Percentiles rank a stretch among this genome's conserved stretches.
Conservation (phyloP, 2,113 vertebrate genomes). For the Zeus faber region DNA sequence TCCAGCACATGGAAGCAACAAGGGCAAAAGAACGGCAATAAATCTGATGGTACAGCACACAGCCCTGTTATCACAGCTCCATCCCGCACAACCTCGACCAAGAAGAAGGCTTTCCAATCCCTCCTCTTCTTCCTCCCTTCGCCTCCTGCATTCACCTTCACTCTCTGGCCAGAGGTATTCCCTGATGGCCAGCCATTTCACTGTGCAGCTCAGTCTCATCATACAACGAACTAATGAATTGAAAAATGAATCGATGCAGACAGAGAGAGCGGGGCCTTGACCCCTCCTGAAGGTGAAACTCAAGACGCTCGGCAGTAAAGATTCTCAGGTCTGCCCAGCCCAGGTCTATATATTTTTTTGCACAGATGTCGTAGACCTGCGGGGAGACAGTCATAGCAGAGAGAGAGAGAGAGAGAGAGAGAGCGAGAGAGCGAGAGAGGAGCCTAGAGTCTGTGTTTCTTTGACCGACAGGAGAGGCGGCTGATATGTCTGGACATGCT, state of each 20-base stretch:
- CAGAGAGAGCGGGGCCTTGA: slow-evolving; percentile 69
- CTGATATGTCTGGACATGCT: slow-evolving; percentile 64
- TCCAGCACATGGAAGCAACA: slow-evolving; percentile 50
- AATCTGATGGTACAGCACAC: slow-evolving; percentile 74
- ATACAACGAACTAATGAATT: slow-evolving; percentile 78
- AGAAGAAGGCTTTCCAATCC: slow-evolving; percentile 55
- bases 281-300: slow-evolving; percentile 74
- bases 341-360: slow-evolving; percentile 75
- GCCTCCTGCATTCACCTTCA: slow-evolving; percentile 59
- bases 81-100: slow-evolving; percentile 58
- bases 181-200: slow-evolving; percentile 71
- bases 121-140: slow-evolving; percentile 32
- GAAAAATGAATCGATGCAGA: slow-evolving; percentile 78
- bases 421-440: slow-evolving; percentile 28
- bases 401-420: too few relatives aligned
- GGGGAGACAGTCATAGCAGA: slow-evolving; percentile 42
- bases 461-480: slow-evolving; percentile 51
- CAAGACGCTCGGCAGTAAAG: slow-evolving; percentile 62
- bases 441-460: slow-evolving; percentile 52
- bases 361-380: slow-evolving; percentile 73
- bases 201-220: slow-evolving; percentile 72
- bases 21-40: slow-evolving; percentile 73
- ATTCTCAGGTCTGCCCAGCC: slow-evolving; percentile 68
- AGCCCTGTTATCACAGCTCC: slow-evolving; percentile 61
- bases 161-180: slow-evolving; percentile 66